Conservation (phyloP, 1,140 invertebrate genomes). For the Berghia stephanieae region DNA sequence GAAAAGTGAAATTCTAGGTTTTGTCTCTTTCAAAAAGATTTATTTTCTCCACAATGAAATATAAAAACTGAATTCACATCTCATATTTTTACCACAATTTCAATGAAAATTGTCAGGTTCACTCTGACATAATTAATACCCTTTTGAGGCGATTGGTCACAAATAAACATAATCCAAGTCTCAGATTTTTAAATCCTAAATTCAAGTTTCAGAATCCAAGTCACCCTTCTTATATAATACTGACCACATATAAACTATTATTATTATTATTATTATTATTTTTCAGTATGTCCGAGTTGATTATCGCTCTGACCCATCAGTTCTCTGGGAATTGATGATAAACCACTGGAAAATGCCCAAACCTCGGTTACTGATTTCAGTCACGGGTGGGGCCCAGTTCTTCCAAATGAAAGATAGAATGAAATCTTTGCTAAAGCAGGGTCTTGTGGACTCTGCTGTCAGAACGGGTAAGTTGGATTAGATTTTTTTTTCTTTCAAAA, state of each 20-base stretch:
- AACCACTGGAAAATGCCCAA: constrained; percentile 58
- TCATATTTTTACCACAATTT: background rate
- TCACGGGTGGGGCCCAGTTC: constrained; percentile 66
- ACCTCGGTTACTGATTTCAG: constrained; percentile 65
- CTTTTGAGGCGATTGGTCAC: too few relatives aligned
- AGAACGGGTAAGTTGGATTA: constrained; percentile 52
- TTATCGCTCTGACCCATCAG: constrained; percentile 47
- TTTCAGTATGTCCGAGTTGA: constrained; percentile 64
- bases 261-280: background rate
- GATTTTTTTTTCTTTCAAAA: too few relatives aligned
- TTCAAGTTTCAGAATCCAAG: too few relatives aligned
- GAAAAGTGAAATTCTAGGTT: too few relatives aligned
- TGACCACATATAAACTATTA: background rate
- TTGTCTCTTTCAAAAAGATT: too few relatives aligned
- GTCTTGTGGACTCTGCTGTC: constrained; percentile 61
- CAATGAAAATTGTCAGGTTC: background rate
- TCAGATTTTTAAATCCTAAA: background rate
- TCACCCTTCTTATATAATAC: background rate
- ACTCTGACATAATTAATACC: background rate
- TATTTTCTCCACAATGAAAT: too few relatives aligned
- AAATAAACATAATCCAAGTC: too few relatives aligned
- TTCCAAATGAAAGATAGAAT: constrained; percentile 62
- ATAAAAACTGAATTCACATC: too few relatives aligned
- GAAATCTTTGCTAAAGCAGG: constrained; percentile 59
- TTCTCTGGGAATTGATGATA: constrained; percentile 57